These are phyloP conservation scores for Zoanthus sociatus DNA, from an alignment of 92 coral and sea anemone genomes.

Conservation along the genomic window DNA sequence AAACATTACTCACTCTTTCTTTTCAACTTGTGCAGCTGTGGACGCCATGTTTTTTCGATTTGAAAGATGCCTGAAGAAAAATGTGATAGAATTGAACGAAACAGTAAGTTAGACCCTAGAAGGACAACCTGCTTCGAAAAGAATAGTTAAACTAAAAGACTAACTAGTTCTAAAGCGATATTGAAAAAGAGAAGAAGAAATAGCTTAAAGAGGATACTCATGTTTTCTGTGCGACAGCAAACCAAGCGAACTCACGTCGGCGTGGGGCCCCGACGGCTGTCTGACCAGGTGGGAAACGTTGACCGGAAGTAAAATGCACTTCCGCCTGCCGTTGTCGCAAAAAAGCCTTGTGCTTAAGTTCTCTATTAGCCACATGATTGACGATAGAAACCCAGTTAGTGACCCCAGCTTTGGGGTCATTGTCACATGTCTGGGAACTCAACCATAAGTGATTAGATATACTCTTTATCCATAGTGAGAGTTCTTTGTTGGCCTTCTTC, in stretches of 20 bases:
- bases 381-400: too few relatives aligned
- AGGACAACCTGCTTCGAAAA: slow-evolving; percentile 18
- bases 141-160: slow-evolving; percentile 27
- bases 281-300: slow-evolving; percentile 21
- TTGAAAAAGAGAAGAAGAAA: slow-evolving; percentile 7
- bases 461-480: too few relatives aligned
- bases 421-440: too few relatives aligned
- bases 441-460: too few relatives aligned
- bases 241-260: slow-evolving; percentile 34
- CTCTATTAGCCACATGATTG: too few relatives aligned
- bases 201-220: slow-evolving; percentile 20
- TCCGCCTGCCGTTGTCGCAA: slow-evolving; percentile 18
- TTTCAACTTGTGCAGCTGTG: slow-evolving; percentile 27
- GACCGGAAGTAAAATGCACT: slow-evolving; percentile 26
- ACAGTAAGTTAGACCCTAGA: slow-evolving; percentile 20
- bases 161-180: slow-evolving; percentile 12
- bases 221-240: slow-evolving; percentile 23
- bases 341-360: not conserved
- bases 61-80: slow-evolving; percentile 26
- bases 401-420: too few relatives aligned
- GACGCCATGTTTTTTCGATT: slow-evolving; percentile 34
- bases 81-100: slow-evolving; percentile 3
- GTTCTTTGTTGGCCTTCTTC: too few relatives aligned
- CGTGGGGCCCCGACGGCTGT: slow-evolving; percentile 26
- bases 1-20: slow-evolving; percentile 19